Conservation (phyloP, 2,888 invertebrate species). For the Rhingia rostrata region DNA sequence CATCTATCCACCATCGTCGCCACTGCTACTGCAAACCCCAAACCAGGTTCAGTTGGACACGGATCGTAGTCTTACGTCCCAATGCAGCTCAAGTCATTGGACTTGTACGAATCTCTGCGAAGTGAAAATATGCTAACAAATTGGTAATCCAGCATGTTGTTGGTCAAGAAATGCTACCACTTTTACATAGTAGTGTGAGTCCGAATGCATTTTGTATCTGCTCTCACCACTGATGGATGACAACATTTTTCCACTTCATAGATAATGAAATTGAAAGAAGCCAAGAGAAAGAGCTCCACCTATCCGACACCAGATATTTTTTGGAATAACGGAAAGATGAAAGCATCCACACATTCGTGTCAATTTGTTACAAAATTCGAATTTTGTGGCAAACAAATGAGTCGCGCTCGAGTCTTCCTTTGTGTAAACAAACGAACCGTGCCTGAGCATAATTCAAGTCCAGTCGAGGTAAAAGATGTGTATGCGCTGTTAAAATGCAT, state of each 20-base stretch:
- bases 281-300: constrained; percentile 44
- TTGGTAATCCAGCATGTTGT: constrained; percentile 6
- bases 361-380: constrained; percentile 44
- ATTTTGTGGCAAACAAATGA: constrained; percentile 26
- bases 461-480: constrained; percentile 55
- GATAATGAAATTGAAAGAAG: constrained; percentile 42
- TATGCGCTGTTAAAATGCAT: constrained; percentile 31
- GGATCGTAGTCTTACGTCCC: constrained; percentile 52
- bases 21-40: constrained; percentile 2
- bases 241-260: constrained; percentile 46
- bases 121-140: constrained; percentile 61
- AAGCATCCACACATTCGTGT: constrained; percentile 42
- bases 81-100: constrained; percentile 49
- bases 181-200: constrained; percentile 7
- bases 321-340: constrained; percentile 38
- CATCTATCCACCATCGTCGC: constrained; percentile 8
- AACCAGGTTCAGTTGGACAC: constrained; percentile 63
- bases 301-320: constrained; percentile 41
- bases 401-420: constrained; percentile 25
- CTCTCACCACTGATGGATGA: constrained; percentile 1
- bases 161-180: constrained; percentile 31
- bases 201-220: constrained; percentile 20
- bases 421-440: constrained; percentile 44
- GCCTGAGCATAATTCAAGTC: constrained; percentile 67
- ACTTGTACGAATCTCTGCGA: constrained; percentile 56